A percentile compares a stretch with the other conserved stretches of the same genome.
Conservation (phyloP, 2,888 invertebrate genomes). For the Drosophila merina region DNA sequence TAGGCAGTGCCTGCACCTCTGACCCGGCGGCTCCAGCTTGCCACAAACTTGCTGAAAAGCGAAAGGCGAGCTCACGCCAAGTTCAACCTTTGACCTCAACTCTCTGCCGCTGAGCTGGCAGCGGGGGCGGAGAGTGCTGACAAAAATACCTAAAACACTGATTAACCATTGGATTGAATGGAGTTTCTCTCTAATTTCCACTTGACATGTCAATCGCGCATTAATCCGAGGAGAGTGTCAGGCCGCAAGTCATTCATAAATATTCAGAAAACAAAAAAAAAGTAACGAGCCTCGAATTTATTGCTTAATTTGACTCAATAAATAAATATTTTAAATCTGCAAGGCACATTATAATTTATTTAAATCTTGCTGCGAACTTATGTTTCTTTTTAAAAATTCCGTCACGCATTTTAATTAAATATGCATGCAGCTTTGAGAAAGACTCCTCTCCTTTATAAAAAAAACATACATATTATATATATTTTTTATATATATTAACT, state of each 20-base stretch:
- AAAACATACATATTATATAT: neutral
- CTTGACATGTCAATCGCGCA: slow-evolving; percentile 48
- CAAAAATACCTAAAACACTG: slow-evolving; percentile 22
- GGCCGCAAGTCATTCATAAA: neutral
- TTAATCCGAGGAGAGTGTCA: slow-evolving; percentile 21
- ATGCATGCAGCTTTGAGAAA: slow-evolving; percentile 31
- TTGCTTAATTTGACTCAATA: too few species aligned
- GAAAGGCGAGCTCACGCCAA: slow-evolving; percentile 63
- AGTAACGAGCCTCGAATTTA: too few species aligned
- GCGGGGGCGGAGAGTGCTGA: slow-evolving; percentile 4
- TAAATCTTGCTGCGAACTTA: neutral
- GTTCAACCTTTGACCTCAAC: slow-evolving; percentile 55
- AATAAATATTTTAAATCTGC: neutral
- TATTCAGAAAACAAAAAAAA: too few species aligned
- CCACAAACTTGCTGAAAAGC: slow-evolving; percentile 54
- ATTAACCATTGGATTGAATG: slow-evolving; percentile 33
- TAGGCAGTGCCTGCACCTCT: slow-evolving; percentile 63
- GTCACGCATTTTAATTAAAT: slow-evolving; percentile 31
- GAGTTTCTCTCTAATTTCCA: slow-evolving; percentile 40
- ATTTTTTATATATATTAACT: too few species aligned
- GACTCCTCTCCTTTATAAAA: slow-evolving; percentile 18
- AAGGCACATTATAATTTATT: too few species aligned
- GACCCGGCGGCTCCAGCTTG: slow-evolving; percentile 28
- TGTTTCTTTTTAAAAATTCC: slow-evolving; percentile 9
- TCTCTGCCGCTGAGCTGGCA: neutral